These are phyloP conservation scores for Delia radicum DNA, from an alignment of 1,140 invertebrate species.

Conservation along the genomic window DNA sequence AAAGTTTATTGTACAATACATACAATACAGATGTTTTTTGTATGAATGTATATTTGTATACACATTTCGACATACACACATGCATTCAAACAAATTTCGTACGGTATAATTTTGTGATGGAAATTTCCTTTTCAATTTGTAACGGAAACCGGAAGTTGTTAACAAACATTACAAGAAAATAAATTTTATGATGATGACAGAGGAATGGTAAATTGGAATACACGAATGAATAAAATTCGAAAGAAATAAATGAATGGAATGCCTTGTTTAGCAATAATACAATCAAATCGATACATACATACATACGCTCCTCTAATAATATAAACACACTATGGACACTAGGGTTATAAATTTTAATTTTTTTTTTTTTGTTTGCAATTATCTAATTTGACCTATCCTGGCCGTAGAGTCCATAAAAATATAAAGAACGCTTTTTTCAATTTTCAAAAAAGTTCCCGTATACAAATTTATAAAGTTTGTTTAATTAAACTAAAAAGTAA, in stretches of 20 bases:
- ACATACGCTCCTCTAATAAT: neutral
- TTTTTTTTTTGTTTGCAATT: no score
- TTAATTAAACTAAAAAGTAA: no score
- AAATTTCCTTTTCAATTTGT: constrained; percentile 18
- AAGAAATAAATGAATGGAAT: neutral
- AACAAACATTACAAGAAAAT: constrained; percentile 13
- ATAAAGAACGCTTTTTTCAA: no score
- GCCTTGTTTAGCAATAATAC: neutral
- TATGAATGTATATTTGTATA: neutral
- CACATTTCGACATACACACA: neutral
- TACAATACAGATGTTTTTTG: neutral
- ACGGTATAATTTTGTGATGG: constrained; percentile 10
- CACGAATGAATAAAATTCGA: neutral
- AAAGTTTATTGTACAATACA: neutral
- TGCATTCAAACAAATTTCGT: neutral
- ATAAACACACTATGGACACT: no score
- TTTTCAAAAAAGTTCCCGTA: no score
- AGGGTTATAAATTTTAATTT: no score
- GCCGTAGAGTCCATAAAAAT: no score
- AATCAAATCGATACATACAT: neutral
- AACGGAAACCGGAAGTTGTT: constrained; percentile 21
- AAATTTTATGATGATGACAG: neutral
- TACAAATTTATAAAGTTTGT: no score
- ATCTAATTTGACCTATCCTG: no score
- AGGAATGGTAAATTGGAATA: no score